These are phyloP conservation scores for Rhyacophila evoluta DNA, from an alignment of 2,888 invertebrate species.

Conservation along the genomic window DNA sequence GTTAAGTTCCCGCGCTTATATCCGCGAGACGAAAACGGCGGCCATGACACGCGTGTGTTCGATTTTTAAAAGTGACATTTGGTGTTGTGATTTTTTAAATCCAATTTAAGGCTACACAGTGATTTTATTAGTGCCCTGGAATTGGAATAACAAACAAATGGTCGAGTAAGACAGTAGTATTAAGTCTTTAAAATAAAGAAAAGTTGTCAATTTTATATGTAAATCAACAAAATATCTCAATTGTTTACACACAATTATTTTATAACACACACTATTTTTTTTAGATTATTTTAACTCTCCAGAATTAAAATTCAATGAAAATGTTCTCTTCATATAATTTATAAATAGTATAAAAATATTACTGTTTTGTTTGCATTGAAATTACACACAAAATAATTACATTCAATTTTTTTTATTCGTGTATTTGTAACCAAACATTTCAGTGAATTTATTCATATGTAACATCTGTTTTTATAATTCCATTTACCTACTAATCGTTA, in stretches of 20 bases:
- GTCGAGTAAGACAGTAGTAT: neutral
- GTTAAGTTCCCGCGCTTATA: slow-evolving; percentile 35
- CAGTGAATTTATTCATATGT: slow-evolving; percentile 6
- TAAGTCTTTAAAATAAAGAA: too few relatives aligned
- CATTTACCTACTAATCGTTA: neutral
- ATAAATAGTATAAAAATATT: too few relatives aligned
- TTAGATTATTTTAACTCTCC: too few relatives aligned
- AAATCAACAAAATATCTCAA: too few relatives aligned
- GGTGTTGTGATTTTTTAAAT: slow-evolving; percentile 31
- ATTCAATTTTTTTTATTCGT: neutral
- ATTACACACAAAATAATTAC: neutral
- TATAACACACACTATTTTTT: too few relatives aligned
- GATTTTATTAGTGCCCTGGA: neutral
- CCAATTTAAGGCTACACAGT: neutral
- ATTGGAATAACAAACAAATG: slow-evolving; percentile 10
- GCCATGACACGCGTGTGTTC: slow-evolving; percentile 29
- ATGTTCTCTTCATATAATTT: too few relatives aligned
- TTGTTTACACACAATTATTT: too few relatives aligned
- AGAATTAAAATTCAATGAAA: too few relatives aligned
- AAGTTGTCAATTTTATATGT: too few relatives aligned
- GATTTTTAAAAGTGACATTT: slow-evolving; percentile 37
- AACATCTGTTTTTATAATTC: neutral
- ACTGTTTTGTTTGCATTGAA: too few relatives aligned
- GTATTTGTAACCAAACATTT: neutral
- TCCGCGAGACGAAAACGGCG: slow-evolving; percentile 25